These are phyloP conservation scores for Eupsittula cactorum DNA, from an alignment of 2,113 vertebrate genomes.

Conservation along the genomic window DNA sequence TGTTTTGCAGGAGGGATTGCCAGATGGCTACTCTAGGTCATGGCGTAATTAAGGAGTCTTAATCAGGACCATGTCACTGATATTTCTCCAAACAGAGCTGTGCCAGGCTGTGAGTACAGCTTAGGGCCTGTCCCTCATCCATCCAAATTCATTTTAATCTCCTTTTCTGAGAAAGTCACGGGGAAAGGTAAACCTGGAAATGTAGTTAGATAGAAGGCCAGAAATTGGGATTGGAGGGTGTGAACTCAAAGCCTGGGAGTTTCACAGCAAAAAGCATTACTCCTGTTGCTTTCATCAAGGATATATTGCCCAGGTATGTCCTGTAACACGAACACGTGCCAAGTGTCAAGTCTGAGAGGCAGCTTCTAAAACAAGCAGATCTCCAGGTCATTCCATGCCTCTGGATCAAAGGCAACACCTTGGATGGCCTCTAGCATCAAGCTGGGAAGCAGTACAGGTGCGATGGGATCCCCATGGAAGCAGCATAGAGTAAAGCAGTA, in stretches of 20 bases:
- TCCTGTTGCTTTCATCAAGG: not conserved
- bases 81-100: not conserved
- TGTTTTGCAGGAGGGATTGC: not conserved
- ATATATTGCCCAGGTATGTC: not conserved
- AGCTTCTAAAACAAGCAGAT: not conserved
- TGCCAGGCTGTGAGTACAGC: not conserved
- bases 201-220: not conserved
- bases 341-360: not conserved
- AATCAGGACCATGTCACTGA: not conserved
- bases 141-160: not conserved
- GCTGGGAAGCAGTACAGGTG: not conserved
- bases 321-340: not conserved
- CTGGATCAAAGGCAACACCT: not conserved
- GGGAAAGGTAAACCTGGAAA: not conserved
- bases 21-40: not conserved
- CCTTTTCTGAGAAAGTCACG: not conserved
- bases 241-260: not conserved
- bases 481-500: not conserved
- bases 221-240: not conserved
- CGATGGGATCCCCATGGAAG: not conserved
- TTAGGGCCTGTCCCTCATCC: not conserved
- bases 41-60: not conserved
- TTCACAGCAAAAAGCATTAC: not conserved
- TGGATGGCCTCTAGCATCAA: not conserved
- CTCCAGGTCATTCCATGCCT: rapidly evolving